Conservation (phyloP, 2,888 invertebrate genomes). For the Hymenopus coronatus region DNA sequence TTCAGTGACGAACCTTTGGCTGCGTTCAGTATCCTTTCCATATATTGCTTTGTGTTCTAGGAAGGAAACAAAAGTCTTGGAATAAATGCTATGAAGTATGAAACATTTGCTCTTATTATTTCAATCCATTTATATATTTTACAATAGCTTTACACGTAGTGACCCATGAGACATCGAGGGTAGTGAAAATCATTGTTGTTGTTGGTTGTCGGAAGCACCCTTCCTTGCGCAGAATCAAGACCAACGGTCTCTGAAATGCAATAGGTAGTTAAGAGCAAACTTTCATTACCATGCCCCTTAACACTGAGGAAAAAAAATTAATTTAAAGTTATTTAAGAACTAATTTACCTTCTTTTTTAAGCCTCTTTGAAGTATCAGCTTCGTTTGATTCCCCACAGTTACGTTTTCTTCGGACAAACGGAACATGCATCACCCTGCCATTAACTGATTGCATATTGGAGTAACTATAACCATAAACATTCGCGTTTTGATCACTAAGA, state of each 20-base stretch:
- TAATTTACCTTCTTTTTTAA: background rate
- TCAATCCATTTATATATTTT: background rate
- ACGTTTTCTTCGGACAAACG: slow-evolving; percentile 1
- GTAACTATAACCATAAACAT: background rate
- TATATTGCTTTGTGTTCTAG: slow-evolving; percentile 11
- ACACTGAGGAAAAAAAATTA: background rate
- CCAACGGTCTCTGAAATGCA: background rate
- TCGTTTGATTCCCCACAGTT: background rate
- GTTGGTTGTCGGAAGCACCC: slow-evolving; percentile 9
- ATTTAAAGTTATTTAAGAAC: background rate
- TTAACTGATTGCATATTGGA: background rate
- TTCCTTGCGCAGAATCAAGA: slow-evolving; percentile 3
- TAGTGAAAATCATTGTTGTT: slow-evolving; percentile 55
- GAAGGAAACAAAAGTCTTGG: slow-evolving; percentile 19
- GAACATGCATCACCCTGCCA: background rate
- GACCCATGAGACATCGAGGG: slow-evolving; percentile 62
- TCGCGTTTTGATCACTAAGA: background rate
- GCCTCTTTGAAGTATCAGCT: background rate
- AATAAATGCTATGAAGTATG: background rate
- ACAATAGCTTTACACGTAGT: slow-evolving; percentile 53
- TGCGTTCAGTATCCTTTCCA: slow-evolving; percentile 1
- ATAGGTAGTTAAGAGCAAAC: background rate
- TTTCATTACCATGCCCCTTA: background rate
- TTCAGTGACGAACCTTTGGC: background rate
- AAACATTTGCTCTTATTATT: background rate